A percentile compares a stretch with the other conserved stretches of the same genome.
phyloP scores from a whole-genome alignment of 2,888 invertebrate species.

The Diplazon laetatorius region DNA sequence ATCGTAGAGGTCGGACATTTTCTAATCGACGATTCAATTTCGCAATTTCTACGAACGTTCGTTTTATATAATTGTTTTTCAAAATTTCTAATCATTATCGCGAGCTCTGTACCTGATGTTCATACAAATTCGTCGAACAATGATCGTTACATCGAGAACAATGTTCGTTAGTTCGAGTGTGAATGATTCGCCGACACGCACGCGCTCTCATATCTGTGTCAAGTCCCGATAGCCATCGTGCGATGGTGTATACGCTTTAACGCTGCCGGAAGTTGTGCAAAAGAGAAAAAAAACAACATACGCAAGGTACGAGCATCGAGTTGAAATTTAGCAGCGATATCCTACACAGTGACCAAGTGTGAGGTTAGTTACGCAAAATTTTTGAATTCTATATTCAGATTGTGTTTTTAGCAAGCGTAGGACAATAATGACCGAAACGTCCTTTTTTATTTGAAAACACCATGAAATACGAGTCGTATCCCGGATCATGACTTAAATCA shows the following conservation, averaged over 20 bases:
- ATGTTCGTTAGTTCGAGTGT: too few species aligned
- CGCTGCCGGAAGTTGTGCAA: conserved; percentile 38
- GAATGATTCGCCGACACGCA: conserved; percentile 23
- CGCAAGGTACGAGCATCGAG: not conserved
- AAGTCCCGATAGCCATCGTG: not conserved
- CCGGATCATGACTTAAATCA: too few species aligned
- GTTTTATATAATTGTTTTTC: conserved; percentile 5
- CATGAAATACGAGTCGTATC: too few species aligned
- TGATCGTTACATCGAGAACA: conserved; percentile 13
- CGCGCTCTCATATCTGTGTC: conserved; percentile 29
- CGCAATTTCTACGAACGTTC: not conserved
- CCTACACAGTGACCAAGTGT: not conserved
- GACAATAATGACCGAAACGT: too few species aligned
- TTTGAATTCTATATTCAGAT: not conserved
- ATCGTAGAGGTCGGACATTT: not conserved
- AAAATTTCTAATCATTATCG: too few species aligned
- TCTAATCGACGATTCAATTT: not conserved
- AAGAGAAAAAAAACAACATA: conserved; percentile 1
- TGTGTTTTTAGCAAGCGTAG: too few species aligned
- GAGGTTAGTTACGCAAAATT: not conserved
- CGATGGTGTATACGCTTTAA: not conserved
- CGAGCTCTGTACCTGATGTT: too few species aligned
- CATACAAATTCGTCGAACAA: conserved; percentile 33
- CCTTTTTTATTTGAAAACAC: too few species aligned
- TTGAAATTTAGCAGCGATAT: not conserved